A percentile compares a stretch with the other conserved stretches of the same genome.
Evolutionary conservation across 1,140 invertebrate species (phyloP).

Genomic region (Aphaenogaster rudis): DNA sequence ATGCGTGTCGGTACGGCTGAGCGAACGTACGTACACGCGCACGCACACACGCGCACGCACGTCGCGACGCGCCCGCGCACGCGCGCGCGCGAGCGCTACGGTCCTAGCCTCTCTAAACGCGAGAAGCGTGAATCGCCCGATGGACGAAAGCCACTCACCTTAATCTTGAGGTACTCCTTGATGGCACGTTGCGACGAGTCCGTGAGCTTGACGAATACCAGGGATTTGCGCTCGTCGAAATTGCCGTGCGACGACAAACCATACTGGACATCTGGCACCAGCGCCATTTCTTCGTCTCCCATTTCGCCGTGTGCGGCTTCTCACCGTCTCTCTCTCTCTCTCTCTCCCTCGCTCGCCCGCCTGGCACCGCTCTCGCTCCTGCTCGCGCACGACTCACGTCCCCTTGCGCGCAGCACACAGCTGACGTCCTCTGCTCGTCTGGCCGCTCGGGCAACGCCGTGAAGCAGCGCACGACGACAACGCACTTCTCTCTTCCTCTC

Average conservation of each 20-base stretch:
- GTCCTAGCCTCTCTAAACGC: conserved; percentile 60
- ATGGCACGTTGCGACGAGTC: conserved; percentile 97
- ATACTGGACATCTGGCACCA: conserved; percentile 97
- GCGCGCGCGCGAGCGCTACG: conserved; percentile 2
- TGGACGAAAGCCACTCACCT: conserved; percentile 89
- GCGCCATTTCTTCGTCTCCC: conserved; percentile 92
- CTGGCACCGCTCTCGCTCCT: conserved; percentile 29
- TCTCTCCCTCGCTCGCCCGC: conserved; percentile 7
- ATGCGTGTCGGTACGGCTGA: conserved; percentile 11
- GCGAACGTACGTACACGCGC: conserved; percentile 21
- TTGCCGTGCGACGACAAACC: conserved; percentile 96
- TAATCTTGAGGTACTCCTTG: conserved; percentile 95
- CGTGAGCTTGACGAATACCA: conserved; percentile 97
- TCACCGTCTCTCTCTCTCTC: conserved; percentile 68
- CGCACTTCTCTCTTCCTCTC: background rate
- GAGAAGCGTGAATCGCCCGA: background rate
- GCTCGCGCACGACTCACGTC: conserved; percentile 8
- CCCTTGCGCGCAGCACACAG: conserved; percentile 76
- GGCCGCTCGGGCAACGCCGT: background rate
- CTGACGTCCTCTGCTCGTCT: conserved; percentile 77
- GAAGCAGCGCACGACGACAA: conserved; percentile 44
- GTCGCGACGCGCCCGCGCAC: background rate
- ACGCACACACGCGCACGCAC: background rate
- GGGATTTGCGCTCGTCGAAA: conserved; percentile 95
- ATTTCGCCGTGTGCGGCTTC: conserved; percentile 76